A percentile compares a stretch with the other conserved stretches of the same genome.
Evolutionary conservation across 1,140 invertebrate genomes (phyloP).

Genomic region (Papilio helenus): DNA sequence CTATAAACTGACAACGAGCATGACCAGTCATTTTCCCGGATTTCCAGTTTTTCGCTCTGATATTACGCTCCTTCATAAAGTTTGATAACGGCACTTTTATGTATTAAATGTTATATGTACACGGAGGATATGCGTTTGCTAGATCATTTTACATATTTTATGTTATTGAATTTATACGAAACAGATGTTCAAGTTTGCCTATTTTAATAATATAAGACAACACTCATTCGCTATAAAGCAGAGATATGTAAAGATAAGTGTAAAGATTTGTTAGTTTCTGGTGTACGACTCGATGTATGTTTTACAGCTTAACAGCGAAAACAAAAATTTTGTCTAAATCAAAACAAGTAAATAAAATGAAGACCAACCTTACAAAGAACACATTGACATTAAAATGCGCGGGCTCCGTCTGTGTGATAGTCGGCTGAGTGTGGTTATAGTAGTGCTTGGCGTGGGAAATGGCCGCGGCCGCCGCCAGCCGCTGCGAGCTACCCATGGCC

Average conservation of each 20-base stretch:
- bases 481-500: conserved; percentile 79
- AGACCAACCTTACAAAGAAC: conserved; percentile 75
- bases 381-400: conserved; percentile 72
- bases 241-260: not conserved
- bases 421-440: conserved; percentile 71
- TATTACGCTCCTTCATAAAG: conserved; percentile 37
- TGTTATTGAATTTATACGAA: not conserved
- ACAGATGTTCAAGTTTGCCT: not conserved
- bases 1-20: conserved; percentile 39
- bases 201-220: not conserved
- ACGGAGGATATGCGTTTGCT: not conserved
- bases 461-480: conserved; percentile 74
- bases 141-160: not conserved
- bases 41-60: conserved; percentile 29
- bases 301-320: too few species aligned
- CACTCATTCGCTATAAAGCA: not conserved
- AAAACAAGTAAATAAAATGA: conserved; percentile 36
- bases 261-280: not conserved
- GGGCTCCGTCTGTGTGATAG: conserved; percentile 57
- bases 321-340: too few species aligned
- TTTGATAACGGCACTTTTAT: conserved; percentile 38
- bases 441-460: conserved; percentile 70
- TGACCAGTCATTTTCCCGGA: conserved; percentile 35
- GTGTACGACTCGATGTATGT: not conserved
- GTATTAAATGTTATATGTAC: conserved; percentile 8